Base-by-base conservation (phyloP, 2,113 vertebrate genomes). In the Pangasianodon gigas region DNA sequence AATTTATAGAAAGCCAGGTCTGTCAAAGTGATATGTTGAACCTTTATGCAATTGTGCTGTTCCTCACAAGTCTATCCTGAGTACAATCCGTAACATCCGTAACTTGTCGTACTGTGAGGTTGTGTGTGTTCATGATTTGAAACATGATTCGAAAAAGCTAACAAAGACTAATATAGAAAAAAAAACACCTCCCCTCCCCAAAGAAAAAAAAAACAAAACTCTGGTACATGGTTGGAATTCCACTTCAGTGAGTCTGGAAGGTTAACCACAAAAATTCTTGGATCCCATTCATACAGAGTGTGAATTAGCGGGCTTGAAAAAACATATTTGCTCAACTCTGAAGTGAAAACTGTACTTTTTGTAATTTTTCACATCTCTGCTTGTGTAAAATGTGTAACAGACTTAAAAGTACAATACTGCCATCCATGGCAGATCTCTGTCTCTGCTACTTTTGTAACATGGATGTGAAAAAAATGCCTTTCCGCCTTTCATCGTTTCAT, bases 401-500 rank as follows among this genome's bases (percentile, higher is more conserved):
- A 80, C 5, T 51, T 52, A 58, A 54, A n/a, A 5, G 19, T 83
- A 56, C 52, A 37, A 13, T 6, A 44, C 21, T 56, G 51, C 51
- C 48, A 18, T 2, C 29, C 18, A 37, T 2, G 51, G 11, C 44
- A 51, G 77, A 80, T 52, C 62, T 60, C 54, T 85, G 71, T 48
- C 18, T 51, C 56, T 52, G 84, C 89, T 77, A 56, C 77, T 83
- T 80, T 44, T 21, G 24, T 79, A 62, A 89, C 52, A 65, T 37
- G 29, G 56, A 7, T 37, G n/a, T 29, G 44, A 69, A 51, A 37
- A 48, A 56, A 81, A 81, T 51, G 58, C 58, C 51, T 56, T 60
- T 26, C n/a, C 21, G 44, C 56, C 21, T 88, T 84, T 87, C 58
- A 60, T 29, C 84, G 29, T 88, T 84, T 87, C 58, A 60, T 29